phyloP scores from a whole-genome alignment of 2,888 invertebrate genomes.

The Ochropleura leucogaster region DNA sequence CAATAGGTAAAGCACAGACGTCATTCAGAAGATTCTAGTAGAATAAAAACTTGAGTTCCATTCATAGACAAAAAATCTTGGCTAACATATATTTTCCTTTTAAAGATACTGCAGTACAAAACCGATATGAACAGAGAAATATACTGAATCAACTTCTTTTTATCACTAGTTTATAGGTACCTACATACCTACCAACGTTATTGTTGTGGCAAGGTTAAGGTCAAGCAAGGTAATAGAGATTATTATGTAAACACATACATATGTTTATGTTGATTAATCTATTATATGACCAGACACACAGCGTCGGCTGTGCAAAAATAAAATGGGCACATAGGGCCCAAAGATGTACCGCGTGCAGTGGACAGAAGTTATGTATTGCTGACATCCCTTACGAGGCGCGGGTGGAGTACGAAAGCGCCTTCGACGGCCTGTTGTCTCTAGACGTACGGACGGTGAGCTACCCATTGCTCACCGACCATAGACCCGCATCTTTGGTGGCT shows the following conservation, averaged over 20 bases:
- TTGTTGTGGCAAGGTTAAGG: constrained; percentile 24
- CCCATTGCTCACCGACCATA: no score
- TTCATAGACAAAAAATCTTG: not conserved
- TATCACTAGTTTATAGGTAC: not conserved
- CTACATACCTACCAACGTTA: no score
- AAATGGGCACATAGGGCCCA: not conserved
- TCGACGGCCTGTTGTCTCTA: no score
- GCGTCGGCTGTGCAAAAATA: not conserved
- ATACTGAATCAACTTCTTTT: not conserved
- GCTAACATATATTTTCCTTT: not conserved
- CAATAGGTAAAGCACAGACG: no score
- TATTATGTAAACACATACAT: constrained; percentile 25
- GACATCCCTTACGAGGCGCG: no score
- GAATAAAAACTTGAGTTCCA: not conserved
- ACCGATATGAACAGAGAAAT: not conserved
- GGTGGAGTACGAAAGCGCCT: no score
- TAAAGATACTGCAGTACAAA: not conserved
- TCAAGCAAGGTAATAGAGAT: constrained; percentile 13
- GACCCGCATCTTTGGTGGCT: no score
- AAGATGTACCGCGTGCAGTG: not conserved
- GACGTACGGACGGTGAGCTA: no score
- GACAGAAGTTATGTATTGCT: not conserved
- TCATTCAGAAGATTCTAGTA: not conserved
- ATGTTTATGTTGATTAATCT: not conserved
- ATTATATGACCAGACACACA: not conserved